phyloP scores from a whole-genome alignment of 2,113 vertebrate species.

The Nestor notabilis region DNA sequence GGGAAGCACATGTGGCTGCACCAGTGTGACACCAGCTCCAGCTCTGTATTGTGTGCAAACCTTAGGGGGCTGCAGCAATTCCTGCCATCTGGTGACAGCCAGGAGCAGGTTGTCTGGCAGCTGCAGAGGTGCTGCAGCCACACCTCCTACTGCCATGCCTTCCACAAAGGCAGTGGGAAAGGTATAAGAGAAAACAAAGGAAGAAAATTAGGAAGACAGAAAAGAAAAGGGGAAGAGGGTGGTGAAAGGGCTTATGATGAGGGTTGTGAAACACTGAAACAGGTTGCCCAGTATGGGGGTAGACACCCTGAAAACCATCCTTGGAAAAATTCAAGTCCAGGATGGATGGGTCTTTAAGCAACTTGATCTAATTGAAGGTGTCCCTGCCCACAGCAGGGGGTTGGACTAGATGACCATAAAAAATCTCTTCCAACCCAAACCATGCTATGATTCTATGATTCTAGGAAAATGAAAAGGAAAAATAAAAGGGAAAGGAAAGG shows the following conservation, averaged over 20 bases:
- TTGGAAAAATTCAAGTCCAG: background rate
- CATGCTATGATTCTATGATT: background rate
- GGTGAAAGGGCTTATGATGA: background rate
- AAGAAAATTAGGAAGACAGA: background rate
- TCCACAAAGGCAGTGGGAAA: background rate
- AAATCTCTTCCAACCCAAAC: background rate
- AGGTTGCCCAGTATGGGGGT: background rate
- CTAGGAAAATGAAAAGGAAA: background rate
- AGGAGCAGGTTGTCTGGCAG: background rate
- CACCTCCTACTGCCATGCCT: background rate
- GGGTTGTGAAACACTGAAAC: background rate
- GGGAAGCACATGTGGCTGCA: rapidly evolving
- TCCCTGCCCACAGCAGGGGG: background rate
- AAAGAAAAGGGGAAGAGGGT: background rate
- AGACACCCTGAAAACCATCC: background rate
- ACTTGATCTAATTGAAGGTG: background rate
- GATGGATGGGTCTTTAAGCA: rapidly evolving
- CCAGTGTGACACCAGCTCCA: background rate
- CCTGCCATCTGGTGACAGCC: background rate
- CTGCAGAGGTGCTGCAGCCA: background rate
- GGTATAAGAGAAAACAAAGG: background rate
- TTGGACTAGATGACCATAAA: background rate
- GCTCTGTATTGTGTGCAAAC: background rate
- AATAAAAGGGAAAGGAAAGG: background rate
- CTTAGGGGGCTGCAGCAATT: background rate